A percentile compares a stretch with the other conserved stretches of the same genome.
Conservation (phyloP, 2,113 vertebrate species). For the Colius striatus region DNA sequence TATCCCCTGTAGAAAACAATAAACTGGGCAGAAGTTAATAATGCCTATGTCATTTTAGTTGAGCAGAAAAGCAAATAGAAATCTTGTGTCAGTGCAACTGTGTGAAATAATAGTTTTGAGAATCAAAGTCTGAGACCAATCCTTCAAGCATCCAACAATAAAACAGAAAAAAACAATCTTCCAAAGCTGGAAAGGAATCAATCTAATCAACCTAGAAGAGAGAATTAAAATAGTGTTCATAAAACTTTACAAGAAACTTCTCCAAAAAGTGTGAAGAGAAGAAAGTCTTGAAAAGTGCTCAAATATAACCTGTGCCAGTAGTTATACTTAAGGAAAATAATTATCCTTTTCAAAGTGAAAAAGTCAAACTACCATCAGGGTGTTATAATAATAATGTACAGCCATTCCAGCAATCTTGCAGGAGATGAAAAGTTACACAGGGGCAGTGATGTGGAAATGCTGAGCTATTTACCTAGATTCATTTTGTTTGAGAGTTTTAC, state of each 20-base stretch:
- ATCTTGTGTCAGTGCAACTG: neutral
- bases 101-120: neutral
- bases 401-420: neutral
- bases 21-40: neutral
- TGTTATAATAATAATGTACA: conserved; percentile 8
- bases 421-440: neutral
- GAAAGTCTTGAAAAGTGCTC: conserved; percentile 40
- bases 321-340: conserved; percentile 6
- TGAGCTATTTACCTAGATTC: conserved; percentile 11
- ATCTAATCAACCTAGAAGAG: neutral
- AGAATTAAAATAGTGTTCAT: conserved; percentile 10
- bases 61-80: neutral
- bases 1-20: neutral
- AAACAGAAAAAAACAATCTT: neutral
- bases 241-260: conserved; percentile 23
- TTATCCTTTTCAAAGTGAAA: neutral
- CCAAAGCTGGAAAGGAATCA: neutral
- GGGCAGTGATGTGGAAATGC: conserved; percentile 27
- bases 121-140: neutral
- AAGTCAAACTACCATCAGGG: neutral
- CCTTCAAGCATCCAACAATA: neutral
- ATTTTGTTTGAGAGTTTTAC: conserved; percentile 20
- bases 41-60: neutral
- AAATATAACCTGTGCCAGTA: neutral
- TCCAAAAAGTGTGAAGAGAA: conserved; percentile 13